Evolutionary conservation across 1,140 invertebrate genomes (phyloP), one percentile per base, ranked within the genome.

Genomic region (Tenebrio molitor): DNA sequence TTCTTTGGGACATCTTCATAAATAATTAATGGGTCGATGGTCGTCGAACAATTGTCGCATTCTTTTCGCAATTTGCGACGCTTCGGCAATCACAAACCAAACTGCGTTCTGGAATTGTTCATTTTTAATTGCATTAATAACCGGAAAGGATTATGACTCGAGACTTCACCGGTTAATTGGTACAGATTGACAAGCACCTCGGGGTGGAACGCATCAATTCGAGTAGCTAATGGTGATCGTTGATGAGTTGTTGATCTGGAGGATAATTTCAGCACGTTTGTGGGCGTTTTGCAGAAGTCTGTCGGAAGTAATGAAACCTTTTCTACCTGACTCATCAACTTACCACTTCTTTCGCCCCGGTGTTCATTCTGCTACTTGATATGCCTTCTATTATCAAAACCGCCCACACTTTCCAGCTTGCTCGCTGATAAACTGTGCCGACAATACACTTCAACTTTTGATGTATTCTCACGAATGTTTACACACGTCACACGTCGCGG

Each of bases 301-400:
- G 36, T 39, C 36, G 36, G 36, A 14, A 58, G 12, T 29, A 14
- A 53, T 23, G 16, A 53, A 23, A 19, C 23, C 6, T 39, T 66
- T 65, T 65, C 62, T 42, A 42, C 16, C 64, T 66, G 64, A 66
- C 64, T 66, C 64, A 66, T 29, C 50, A 16, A 16, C 42, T 46
- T 12, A 2, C 2, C 6, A n/a, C 36, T 10, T 39, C 12, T 39
- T 12, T 39, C 12, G 6, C 36, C 36, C 36, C 36, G 36, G 36
- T 39, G 36, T 46, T 64, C 58, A 34, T 63, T 36, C 15, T 63
- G n/a, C 10, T 10, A 12, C 36, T 39, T 39, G 36, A 39, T 39
- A 39, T 39, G 44, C 12, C 19, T 21, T 23, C 64, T 42, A 25
- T 66, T 66, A 66, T 42, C 36, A 23, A 66, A 19, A 44, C 36